Conservation (phyloP, 2,797 vertebrate genomes). For the Gadopsis marmoratus region DNA sequence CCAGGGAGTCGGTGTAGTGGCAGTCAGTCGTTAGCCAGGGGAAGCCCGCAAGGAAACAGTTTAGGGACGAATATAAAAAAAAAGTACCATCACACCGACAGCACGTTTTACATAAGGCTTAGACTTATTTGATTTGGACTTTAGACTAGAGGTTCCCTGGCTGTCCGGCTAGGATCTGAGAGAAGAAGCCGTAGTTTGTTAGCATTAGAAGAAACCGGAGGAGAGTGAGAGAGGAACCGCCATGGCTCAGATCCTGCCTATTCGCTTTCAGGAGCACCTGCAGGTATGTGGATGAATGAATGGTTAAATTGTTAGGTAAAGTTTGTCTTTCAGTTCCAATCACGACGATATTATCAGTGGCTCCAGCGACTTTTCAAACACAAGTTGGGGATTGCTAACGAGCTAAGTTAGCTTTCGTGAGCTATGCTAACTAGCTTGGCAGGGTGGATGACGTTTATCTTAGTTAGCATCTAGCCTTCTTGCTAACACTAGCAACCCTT, state of each 20-base stretch:
- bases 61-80: constrained; percentile 60
- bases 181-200: constrained; percentile 82
- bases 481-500: constrained; percentile 69
- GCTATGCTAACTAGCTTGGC: constrained; percentile 79
- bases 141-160: constrained; percentile 73
- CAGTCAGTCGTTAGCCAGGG: constrained; percentile 80
- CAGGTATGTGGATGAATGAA: constrained; percentile 86
- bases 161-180: constrained; percentile 79
- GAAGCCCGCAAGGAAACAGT: constrained; percentile 76
- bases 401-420: constrained; percentile 73
- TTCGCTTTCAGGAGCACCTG: constrained; percentile 97
- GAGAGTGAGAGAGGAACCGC: constrained; percentile 84
- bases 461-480: constrained; percentile 74
- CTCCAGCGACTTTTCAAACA: constrained; percentile 28
- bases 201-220: constrained; percentile 82
- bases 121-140: constrained; percentile 64
- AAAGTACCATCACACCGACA: constrained; percentile 71
- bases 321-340: constrained; percentile 23
- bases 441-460: constrained; percentile 83
- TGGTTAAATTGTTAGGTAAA: constrained; percentile 24
- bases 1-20: constrained; percentile 84
- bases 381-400: constrained; percentile 57
- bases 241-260: constrained; percentile 95
- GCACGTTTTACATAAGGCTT: constrained; percentile 67
- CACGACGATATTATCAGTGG: neutral